phyloP scores from a whole-genome alignment of 2,888 invertebrate genomes.

The Lissonota sp. region DNA sequence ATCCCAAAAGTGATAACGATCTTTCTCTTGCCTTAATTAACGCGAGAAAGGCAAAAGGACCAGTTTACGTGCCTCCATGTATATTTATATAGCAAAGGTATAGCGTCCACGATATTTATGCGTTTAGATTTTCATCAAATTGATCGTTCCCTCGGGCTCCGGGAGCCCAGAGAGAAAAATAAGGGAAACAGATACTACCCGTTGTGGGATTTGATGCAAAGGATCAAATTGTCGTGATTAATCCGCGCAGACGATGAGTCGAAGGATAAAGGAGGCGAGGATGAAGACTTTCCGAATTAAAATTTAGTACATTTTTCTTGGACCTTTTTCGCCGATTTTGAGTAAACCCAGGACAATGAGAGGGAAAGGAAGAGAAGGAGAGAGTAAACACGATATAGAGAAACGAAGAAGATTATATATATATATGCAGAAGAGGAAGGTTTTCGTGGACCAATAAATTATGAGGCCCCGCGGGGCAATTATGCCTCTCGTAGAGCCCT shows the following conservation, averaged over 20 bases:
- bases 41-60: constrained; percentile 50
- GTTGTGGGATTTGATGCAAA: constrained; percentile 18
- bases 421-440: constrained; percentile 26
- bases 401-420: neutral
- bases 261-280: neutral
- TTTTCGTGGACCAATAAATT: constrained; percentile 65
- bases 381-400: neutral
- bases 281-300: no score
- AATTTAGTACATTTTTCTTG: no score
- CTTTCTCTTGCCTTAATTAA: constrained; percentile 59
- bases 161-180: constrained; percentile 34
- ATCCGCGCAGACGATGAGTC: constrained; percentile 10
- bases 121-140: constrained; percentile 63
- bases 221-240: constrained; percentile 13
- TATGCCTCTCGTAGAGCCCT: constrained; percentile 39
- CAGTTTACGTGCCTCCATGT: constrained; percentile 11
- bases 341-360: no score
- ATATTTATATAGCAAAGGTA: constrained; percentile 6
- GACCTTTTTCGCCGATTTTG: no score
- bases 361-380: neutral
- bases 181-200: constrained; percentile 3
- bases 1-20: constrained; percentile 62
- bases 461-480: constrained; percentile 65
- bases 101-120: constrained; percentile 58
- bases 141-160: constrained; percentile 49